Evolutionary conservation across 2,797 vertebrate genomes (phyloP), one percentile per base, ranked within the genome.

Genomic region (Enteromius argenteus): DNA sequence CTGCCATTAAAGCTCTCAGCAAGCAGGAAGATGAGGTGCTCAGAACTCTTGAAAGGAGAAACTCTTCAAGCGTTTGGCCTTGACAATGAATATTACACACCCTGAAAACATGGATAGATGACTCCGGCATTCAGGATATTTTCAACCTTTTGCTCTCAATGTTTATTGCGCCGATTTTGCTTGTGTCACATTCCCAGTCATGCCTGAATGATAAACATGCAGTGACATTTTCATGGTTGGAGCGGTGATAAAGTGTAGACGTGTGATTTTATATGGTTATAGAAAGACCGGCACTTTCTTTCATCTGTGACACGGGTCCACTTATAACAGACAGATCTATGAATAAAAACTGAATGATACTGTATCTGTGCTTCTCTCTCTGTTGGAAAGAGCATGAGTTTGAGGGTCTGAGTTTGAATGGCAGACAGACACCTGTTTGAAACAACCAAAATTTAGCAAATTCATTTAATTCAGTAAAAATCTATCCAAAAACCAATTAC

Each of bases 171-270:
- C 15, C n/a, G 2, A 71, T 69, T 62, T 53, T 69, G 23, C 35
- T 21, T 44, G 67, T 56, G 78, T 56, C 78, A 53, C 79, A 60
- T 69, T 71, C 17, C 62, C 19, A 49, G 77, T 49, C 23, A 37
- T 44, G 32, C 17, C 15, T 56, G 67, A 69, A 80, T 71, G n/a
- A 71, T 30, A 58, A 58, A 44, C 7, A 58, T 35, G 62, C 42
- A 23, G 77, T 67, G 77, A 79, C 77, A 78, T 78, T 44, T 51
- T 30, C 77, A 32, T 35, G 77, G 60, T 67, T 35, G 46, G 15
- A 78, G 56, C 0, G 37, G 14, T 78, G 75, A 77, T 77, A 21
- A 44, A 64, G 39, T 44, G 37, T 30, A 44, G 75, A 44, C 17
- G 23, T 77, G 37, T 62, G 37, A 62, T 62, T 62, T 78, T 78